Conservation (phyloP, 35 echinoderm and acorn worm genomes). For the Holothuria glaberrima region DNA sequence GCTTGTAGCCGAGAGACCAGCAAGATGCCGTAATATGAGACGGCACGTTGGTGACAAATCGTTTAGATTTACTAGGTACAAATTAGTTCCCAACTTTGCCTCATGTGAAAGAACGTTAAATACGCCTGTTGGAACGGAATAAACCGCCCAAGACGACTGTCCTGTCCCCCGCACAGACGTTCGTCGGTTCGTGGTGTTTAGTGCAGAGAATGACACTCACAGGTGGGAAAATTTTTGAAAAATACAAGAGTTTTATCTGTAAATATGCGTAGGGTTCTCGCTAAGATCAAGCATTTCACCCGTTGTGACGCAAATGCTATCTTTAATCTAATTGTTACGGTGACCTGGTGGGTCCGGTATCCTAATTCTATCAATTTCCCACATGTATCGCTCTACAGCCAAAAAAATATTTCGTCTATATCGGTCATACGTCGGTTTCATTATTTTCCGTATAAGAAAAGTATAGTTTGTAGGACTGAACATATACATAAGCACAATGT, state of each 20-base stretch:
- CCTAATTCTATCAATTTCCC: constrained; percentile 31
- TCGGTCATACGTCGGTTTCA: no score
- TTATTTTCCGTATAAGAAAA: no score
- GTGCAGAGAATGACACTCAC: constrained; percentile 27
- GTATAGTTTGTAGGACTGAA: no score
- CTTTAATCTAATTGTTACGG: constrained; percentile 26
- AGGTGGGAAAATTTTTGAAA: constrained; percentile 8
- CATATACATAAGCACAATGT: no score
- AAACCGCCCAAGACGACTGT: constrained; percentile 20
- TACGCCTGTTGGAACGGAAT: constrained; percentile 1
- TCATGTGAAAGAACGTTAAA: neutral
- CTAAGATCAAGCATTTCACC: constrained; percentile 10
- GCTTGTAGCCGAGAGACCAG: neutral
- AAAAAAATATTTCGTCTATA: no score
- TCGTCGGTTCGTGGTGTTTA: neutral
- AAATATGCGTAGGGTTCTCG: constrained; percentile 18
- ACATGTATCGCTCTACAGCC: neutral
- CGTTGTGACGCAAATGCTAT: constrained; percentile 43
- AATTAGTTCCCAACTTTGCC: constrained; percentile 27
- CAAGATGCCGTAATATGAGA: constrained; percentile 32
- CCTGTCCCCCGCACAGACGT: neutral
- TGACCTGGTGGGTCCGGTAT: constrained; percentile 7
- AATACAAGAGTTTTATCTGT: constrained; percentile 3
- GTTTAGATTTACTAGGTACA: constrained; percentile 1
- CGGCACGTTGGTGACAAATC: constrained; percentile 2